Percentiles rank a stretch among this genome's conserved stretches.
These are phyloP conservation scores for Sylvietta virens DNA, from an alignment of 2,113 vertebrate species.

Conservation along the genomic window DNA sequence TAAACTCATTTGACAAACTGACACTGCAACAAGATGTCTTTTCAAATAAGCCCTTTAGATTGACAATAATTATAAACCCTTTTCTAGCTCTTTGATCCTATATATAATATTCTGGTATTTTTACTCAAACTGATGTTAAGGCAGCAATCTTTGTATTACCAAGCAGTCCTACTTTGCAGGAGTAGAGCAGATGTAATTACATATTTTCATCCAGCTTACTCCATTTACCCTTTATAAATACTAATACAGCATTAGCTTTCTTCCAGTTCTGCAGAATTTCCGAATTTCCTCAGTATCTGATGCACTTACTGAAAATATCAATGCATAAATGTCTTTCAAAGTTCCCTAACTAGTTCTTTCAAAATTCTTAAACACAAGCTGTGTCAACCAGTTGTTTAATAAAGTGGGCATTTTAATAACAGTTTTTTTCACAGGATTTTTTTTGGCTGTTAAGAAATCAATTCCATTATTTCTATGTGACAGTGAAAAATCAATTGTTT, in stretches of 20 bases:
- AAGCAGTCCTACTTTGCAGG: not conserved
- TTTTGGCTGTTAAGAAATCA: not conserved
- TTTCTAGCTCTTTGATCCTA: not conserved
- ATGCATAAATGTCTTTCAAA: not conserved
- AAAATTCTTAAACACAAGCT: not conserved
- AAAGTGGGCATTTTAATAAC: not conserved
- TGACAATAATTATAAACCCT: not conserved
- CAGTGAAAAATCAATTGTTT: not conserved
- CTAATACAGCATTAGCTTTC: not conserved
- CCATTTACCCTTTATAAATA: not conserved
- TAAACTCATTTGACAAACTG: not conserved
- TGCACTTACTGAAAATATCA: not conserved
- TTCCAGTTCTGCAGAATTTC: not conserved
- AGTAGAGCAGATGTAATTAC: not conserved
- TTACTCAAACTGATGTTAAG: not conserved
- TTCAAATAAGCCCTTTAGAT: not conserved
- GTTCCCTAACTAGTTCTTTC: not conserved
- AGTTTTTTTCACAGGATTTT: not conserved
- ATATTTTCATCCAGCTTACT: not conserved
- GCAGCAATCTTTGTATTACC: not conserved
- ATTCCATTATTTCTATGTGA: not conserved
- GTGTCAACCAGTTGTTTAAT: not conserved
- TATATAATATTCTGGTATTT: not conserved
- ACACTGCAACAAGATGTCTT: not conserved
- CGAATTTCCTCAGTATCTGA: not conserved